Percentiles rank a stretch among this genome's conserved stretches.
phyloP scores from a whole-genome alignment of 2,797 vertebrate genomes.

The Pelobates cultripes region DNA sequence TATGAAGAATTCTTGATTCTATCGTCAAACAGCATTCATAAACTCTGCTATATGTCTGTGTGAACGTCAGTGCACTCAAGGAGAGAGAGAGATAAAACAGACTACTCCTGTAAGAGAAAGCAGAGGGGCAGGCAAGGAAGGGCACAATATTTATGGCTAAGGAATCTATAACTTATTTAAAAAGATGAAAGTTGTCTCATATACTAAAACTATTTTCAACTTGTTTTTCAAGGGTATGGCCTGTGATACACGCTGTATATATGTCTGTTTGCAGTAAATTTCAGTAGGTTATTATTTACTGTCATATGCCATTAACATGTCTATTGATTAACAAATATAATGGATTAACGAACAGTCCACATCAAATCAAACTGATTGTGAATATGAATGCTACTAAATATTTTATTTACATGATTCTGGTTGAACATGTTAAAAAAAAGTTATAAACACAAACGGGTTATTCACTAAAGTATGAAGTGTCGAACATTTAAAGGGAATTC shows the following conservation, averaged over 20 bases:
- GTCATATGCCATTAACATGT: neutral
- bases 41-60: constrained; percentile 81
- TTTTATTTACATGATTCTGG: no score
- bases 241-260: constrained; percentile 19
- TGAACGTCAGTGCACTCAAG: constrained; percentile 75
- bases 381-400: no score
- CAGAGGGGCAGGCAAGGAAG: constrained; percentile 70
- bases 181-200: constrained; percentile 75
- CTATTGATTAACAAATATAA: neutral
- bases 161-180: constrained; percentile 79
- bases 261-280: constrained; percentile 12
- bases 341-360: no score
- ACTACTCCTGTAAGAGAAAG: constrained; percentile 70
- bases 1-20: constrained; percentile 76
- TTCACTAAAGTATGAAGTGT: no score
- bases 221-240: constrained; percentile 26
- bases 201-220: constrained; percentile 12
- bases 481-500: no score
- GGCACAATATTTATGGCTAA: constrained; percentile 75
- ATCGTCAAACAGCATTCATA: constrained; percentile 77
- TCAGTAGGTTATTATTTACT: constrained; percentile 10
- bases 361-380: no score
- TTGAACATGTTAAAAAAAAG: no score
- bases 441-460: neutral
- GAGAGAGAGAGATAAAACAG: constrained; percentile 82